phyloP scores from a whole-genome alignment of 35 echinoderm and acorn worm species.

The Lytechinus pictus region DNA sequence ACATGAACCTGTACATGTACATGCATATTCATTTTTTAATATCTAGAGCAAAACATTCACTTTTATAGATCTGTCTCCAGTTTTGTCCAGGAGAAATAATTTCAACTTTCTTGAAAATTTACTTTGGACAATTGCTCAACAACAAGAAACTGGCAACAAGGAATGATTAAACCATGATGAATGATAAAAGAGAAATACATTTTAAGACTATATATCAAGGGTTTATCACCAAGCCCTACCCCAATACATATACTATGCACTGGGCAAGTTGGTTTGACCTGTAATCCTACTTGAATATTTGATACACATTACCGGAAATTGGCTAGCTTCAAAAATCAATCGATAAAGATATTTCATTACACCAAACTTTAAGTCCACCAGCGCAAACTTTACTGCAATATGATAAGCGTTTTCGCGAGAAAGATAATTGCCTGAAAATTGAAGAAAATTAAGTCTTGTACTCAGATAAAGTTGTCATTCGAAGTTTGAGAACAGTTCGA shows the following conservation, averaged over 20 bases:
- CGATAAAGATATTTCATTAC: conserved; percentile 6
- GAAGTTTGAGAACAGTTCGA: neutral
- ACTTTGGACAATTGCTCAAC: no score
- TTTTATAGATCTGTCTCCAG: no score
- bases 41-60: no score
- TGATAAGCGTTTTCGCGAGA: neutral
- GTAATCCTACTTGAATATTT: neutral
- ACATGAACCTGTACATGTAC: no score
- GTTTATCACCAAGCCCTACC: neutral
- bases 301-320: neutral
- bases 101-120: no score
- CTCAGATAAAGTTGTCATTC: neutral
- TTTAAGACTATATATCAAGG: no score
- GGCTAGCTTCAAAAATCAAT: neutral
- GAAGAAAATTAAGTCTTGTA: neutral
- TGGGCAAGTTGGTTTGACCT: neutral
- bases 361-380: neutral
- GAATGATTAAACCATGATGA: no score
- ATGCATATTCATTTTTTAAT: no score
- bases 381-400: neutral
- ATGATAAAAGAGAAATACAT: no score
- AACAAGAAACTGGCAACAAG: no score
- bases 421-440: neutral
- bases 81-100: no score
- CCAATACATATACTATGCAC: neutral